Percentiles rank a stretch among this genome's conserved stretches.
Evolutionary conservation across 1,140 invertebrate genomes (phyloP).

Genomic region (Ceratina japonica): DNA sequence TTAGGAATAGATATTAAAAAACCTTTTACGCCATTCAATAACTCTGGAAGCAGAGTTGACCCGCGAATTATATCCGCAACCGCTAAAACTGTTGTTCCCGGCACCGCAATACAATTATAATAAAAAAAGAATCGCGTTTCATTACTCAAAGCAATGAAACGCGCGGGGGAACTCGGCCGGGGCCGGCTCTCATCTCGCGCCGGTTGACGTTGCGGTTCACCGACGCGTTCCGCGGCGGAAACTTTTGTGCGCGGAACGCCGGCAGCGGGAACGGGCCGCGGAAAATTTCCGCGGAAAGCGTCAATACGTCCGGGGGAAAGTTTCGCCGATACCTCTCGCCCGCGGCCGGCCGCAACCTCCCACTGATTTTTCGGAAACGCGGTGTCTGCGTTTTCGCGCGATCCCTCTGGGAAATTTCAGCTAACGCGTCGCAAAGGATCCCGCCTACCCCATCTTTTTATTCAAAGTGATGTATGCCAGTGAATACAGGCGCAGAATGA

Average conservation of each 20-base stretch:
- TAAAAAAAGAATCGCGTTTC: no score
- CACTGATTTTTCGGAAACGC: constrained; percentile 21
- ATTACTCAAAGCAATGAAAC: no score
- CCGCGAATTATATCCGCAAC: no score
- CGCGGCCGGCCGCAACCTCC: background rate
- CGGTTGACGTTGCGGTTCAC: background rate
- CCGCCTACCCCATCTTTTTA: background rate
- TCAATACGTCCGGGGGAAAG: background rate
- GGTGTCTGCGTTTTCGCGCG: background rate
- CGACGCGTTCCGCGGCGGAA: background rate
- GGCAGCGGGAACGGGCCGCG: background rate
- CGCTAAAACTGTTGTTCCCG: no score
- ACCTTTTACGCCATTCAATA: no score
- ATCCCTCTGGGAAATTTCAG: constrained; percentile 13
- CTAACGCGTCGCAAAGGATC: background rate
- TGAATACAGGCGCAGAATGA: background rate
- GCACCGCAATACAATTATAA: no score
- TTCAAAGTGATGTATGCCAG: background rate
- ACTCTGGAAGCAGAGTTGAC: no score
- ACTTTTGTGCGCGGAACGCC: constrained; percentile 11
- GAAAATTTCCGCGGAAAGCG: constrained; percentile 25
- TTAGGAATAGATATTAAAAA: no score
- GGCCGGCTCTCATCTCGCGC: no score
- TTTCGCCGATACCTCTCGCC: background rate
- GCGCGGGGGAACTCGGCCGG: no score